Evolutionary conservation across 1,140 invertebrate genomes (phyloP).

Genomic region (Lucilia cuprina): DNA sequence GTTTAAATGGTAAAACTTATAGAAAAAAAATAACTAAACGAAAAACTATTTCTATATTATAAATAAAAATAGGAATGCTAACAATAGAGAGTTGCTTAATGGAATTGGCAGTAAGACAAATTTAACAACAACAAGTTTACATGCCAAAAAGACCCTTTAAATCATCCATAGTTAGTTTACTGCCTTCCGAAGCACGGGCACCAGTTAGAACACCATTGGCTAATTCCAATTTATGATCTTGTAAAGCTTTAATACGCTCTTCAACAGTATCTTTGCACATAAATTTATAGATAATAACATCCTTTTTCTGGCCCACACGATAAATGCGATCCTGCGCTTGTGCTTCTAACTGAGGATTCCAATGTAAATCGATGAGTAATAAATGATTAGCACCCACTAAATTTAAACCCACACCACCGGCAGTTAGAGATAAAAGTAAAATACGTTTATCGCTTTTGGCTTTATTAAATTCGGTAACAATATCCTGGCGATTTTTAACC

Average conservation of each 20-base stretch:
- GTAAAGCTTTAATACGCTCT: slow-evolving; percentile 79
- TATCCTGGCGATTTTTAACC: slow-evolving; percentile 68
- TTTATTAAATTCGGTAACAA: slow-evolving; percentile 79
- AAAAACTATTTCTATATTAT: not conserved
- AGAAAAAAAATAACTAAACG: not conserved
- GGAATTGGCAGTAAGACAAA: not conserved
- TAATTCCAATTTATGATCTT: slow-evolving; percentile 80
- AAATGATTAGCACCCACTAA: slow-evolving; percentile 90
- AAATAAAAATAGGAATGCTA: not conserved
- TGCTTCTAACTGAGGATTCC: slow-evolving; percentile 93
- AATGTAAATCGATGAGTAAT: slow-evolving; percentile 88
- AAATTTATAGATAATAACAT: slow-evolving; percentile 88
- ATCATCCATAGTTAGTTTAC: slow-evolving; percentile 79
- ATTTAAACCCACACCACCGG: slow-evolving; percentile 92
- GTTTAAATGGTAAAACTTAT: not conserved
- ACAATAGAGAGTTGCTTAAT: not conserved
- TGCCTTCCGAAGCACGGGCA: slow-evolving; percentile 65
- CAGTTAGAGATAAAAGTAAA: slow-evolving; percentile 83
- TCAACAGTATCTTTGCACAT: slow-evolving; percentile 85
- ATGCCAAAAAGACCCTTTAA: slow-evolving; percentile 80
- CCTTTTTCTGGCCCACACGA: slow-evolving; percentile 83
- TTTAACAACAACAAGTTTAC: slow-evolving; percentile 49
- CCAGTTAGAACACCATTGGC: slow-evolving; percentile 80
- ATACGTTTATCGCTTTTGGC: slow-evolving; percentile 66
- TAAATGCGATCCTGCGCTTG: slow-evolving; percentile 93